A percentile compares a stretch with the other conserved stretches of the same genome.
Conservation (phyloP, 2,113 vertebrate genomes). For the Eleginops maclovinus region DNA sequence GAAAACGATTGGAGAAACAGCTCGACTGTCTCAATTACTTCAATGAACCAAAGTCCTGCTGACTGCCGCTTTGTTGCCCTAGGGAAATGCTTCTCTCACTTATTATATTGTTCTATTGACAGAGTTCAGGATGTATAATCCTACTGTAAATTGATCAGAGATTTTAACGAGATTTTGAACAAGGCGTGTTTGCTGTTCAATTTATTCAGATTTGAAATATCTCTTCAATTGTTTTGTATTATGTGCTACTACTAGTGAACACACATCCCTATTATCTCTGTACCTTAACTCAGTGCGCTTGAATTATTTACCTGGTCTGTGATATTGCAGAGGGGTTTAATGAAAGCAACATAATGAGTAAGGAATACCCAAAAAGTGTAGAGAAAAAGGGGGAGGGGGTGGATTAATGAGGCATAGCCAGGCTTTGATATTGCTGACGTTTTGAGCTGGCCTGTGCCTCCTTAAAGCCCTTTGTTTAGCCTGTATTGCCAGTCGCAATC, state of each 20-base stretch:
- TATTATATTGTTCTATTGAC: not conserved
- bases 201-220: not conserved
- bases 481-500: constrained; percentile 65
- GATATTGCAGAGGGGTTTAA: constrained; percentile 25
- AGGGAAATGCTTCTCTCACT: not conserved
- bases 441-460: constrained; percentile 51
- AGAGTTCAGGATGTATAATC: not conserved
- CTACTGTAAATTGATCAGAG: not conserved
- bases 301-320: constrained; percentile 42
- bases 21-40: constrained; percentile 45
- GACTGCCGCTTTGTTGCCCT: constrained; percentile 14
- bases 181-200: not conserved
- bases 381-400: not conserved
- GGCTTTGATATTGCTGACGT: constrained; percentile 65
- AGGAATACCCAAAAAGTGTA: constrained; percentile 34
- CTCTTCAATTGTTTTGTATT: not conserved
- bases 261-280: constrained; percentile 9
- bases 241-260: too few relatives aligned
- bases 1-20: constrained; percentile 18
- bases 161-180: not conserved
- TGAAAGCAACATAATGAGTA: constrained; percentile 28
- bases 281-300: constrained; percentile 33
- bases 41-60: constrained; percentile 20
- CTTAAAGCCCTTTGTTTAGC: constrained; percentile 73
- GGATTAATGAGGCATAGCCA: constrained; percentile 59